Evolutionary conservation across 2,888 invertebrate genomes (phyloP).

Genomic region (Drepana falcataria): DNA sequence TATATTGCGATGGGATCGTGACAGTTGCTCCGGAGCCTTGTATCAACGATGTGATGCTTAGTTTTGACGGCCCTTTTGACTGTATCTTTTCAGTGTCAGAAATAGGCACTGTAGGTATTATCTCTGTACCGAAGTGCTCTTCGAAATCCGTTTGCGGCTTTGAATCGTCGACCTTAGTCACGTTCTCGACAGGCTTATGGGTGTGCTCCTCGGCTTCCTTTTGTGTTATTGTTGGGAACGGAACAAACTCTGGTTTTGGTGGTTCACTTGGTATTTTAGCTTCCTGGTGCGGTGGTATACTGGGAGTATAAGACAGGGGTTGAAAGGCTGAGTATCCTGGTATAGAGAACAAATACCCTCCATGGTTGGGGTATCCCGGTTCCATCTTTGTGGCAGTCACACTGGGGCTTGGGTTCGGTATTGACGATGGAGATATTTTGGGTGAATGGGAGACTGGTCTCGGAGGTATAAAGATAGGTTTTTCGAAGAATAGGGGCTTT

Average conservation of each 20-base stretch:
- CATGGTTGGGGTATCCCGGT: conserved; percentile 53
- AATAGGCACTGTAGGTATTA: conserved; percentile 37
- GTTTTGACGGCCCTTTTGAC: conserved; percentile 40
- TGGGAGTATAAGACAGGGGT: conserved; percentile 47
- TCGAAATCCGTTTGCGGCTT: conserved; percentile 56
- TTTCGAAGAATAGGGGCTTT: conserved; percentile 38
- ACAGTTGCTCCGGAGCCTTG: conserved; percentile 56
- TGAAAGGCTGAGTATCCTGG: conserved; percentile 73
- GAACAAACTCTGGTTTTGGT: conserved; percentile 32
- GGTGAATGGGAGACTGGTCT: conserved; percentile 60
- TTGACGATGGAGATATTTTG: conserved; percentile 71
- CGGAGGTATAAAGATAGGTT: conserved; percentile 42
- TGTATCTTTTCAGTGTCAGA: conserved; percentile 28
- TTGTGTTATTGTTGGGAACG: conserved; percentile 19
- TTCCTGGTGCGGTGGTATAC: conserved; percentile 25
- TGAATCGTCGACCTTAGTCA: conserved; percentile 16
- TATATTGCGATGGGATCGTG: conserved; percentile 32
- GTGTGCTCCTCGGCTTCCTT: conserved; percentile 29
- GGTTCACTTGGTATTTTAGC: conserved; percentile 30
- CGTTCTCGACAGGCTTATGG: conserved; percentile 23
- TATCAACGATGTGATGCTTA: conserved; percentile 51
- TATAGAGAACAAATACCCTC: conserved; percentile 61
- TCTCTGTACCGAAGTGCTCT: conserved; percentile 59
- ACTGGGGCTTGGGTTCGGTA: conserved; percentile 69
- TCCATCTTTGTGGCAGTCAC: conserved; percentile 56